phyloP scores from a whole-genome alignment of 2,113 vertebrate genomes.

The Condylura cristata region DNA sequence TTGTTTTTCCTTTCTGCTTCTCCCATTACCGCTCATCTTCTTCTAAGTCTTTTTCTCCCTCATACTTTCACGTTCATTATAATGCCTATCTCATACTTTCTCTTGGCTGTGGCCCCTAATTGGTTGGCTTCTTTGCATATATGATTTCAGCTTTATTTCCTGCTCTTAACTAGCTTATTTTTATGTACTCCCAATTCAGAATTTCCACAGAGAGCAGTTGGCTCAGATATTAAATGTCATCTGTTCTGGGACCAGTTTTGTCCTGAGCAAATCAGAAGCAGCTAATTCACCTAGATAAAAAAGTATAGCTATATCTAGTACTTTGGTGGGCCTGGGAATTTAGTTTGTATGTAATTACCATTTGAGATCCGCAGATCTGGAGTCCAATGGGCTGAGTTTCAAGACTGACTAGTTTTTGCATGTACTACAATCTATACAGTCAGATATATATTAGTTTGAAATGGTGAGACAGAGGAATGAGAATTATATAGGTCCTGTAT shows the following conservation, averaged over 20 bases:
- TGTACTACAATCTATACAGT: not conserved
- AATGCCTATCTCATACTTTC: not conserved
- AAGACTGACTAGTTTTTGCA: not conserved
- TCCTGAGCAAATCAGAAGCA: too few relatives aligned
- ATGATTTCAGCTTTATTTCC: not conserved
- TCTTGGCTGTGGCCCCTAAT: not conserved
- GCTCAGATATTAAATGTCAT: not conserved
- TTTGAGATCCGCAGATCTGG: not conserved
- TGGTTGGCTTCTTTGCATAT: not conserved
- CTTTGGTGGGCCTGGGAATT: not conserved
- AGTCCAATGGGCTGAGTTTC: not conserved
- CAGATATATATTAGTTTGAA: not conserved
- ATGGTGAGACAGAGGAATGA: not conserved
- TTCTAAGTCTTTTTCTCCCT: not conserved
- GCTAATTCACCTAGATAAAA: too few relatives aligned
- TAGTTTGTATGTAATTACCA: not conserved
- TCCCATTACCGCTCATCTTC: not conserved
- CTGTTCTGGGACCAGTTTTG: not conserved
- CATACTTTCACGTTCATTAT: not conserved
- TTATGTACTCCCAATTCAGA: not conserved
- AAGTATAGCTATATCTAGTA: not conserved
- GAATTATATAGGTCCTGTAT: not conserved
- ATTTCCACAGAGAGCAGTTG: not conserved
- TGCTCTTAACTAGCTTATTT: not conserved
- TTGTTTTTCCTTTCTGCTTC: not conserved